phyloP scores from a whole-genome alignment of 2,797 vertebrate species.

The Neosilurus mollespiculum region DNA sequence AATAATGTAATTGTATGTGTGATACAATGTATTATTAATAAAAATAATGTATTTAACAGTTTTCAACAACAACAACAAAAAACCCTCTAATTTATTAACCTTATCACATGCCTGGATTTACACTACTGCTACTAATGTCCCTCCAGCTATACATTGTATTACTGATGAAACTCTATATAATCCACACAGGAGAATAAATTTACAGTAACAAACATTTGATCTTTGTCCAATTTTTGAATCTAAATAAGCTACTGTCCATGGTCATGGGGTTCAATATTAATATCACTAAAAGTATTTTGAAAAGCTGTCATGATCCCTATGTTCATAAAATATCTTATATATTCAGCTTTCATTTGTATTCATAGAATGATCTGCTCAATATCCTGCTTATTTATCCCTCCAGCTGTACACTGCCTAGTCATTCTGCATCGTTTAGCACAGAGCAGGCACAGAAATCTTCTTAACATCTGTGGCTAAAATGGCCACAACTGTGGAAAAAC shows the following conservation, averaged over 20 bases:
- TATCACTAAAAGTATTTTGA: neutral
- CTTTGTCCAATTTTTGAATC: neutral
- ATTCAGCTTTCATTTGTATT: slow-evolving; percentile 39
- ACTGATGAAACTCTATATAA: neutral
- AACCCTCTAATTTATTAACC: neutral
- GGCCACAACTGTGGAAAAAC: slow-evolving; percentile 16
- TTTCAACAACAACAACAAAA: neutral
- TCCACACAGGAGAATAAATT: slow-evolving; percentile 8
- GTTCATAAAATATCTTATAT: neutral
- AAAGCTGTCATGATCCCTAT: neutral
- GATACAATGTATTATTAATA: slow-evolving; percentile 1
- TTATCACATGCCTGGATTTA: neutral
- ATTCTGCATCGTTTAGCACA: slow-evolving; percentile 27
- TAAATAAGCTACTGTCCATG: slow-evolving; percentile 18
- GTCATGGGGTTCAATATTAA: slow-evolving; percentile 20
- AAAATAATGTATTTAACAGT: neutral
- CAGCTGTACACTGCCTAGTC: slow-evolving; percentile 20
- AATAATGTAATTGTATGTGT: too few species aligned
- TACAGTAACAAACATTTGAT: slow-evolving; percentile 15
- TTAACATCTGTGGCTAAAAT: slow-evolving; percentile 31
- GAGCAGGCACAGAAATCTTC: slow-evolving; percentile 44
- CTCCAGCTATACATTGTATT: neutral
- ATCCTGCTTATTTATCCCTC: slow-evolving; percentile 33
- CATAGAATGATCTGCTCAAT: slow-evolving; percentile 34
- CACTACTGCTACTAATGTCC: neutral